Conservation (phyloP, 2,113 vertebrate genomes). For the Limanda limanda region DNA sequence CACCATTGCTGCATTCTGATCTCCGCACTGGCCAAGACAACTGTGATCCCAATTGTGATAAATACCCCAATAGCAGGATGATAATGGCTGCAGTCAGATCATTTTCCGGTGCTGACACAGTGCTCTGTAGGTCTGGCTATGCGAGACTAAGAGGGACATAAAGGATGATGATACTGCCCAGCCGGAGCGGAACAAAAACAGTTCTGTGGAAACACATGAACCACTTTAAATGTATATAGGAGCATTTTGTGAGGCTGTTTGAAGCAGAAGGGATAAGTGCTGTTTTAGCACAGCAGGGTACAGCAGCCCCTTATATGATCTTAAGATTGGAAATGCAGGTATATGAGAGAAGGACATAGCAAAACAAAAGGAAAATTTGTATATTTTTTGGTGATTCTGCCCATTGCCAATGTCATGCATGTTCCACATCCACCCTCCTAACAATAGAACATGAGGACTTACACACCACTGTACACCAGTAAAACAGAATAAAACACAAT, state of each 20-base stretch:
- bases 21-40: not conserved
- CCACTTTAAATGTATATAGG: constrained; percentile 57
- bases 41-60: not conserved
- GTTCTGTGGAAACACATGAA: constrained; percentile 15
- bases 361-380: not conserved
- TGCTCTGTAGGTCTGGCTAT: not conserved
- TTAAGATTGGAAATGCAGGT: constrained; percentile 11
- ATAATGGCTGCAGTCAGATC: not conserved
- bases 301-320: constrained; percentile 31
- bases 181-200: constrained; percentile 3
- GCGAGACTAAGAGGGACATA: not conserved
- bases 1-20: not conserved
- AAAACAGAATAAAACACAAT: not conserved
- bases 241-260: constrained; percentile 12
- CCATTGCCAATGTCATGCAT: too few species aligned
- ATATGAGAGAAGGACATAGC: constrained; percentile 6
- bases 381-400: not conserved
- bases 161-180: not conserved
- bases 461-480: not conserved
- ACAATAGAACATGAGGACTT: not conserved
- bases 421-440: too few species aligned
- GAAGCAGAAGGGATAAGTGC: not conserved
- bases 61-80: not conserved
- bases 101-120: not conserved
- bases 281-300: constrained; percentile 1